A percentile compares a stretch with the other conserved stretches of the same genome.
phyloP scores from a whole-genome alignment of 2,113 vertebrate genomes.

The Nannobrachium achirus region DNA sequence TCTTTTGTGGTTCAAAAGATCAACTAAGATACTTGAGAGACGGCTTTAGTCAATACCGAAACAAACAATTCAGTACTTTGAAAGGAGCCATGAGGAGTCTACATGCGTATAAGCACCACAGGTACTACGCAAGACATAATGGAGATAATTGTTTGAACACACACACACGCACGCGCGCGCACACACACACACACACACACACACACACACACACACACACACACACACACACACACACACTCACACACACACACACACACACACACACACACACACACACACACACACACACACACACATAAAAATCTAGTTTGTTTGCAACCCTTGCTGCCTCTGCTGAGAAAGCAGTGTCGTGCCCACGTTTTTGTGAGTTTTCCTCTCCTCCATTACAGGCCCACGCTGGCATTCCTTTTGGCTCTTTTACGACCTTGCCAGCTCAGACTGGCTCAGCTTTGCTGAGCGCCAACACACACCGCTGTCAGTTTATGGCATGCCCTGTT shows the following conservation, averaged over 20 bases:
- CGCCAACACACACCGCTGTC: conserved; percentile 55
- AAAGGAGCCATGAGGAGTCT: not conserved
- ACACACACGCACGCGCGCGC: no score
- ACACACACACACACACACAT: not conserved
- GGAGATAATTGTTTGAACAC: no score
- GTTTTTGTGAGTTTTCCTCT: conserved; percentile 39
- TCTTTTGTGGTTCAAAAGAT: conserved; percentile 20
- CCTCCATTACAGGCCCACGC: conserved; percentile 25
- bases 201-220: no score
- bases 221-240: no score
- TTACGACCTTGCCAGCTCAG: conserved; percentile 68
- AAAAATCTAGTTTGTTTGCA: not conserved
- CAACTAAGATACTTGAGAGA: not conserved
- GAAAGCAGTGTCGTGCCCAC: conserved; percentile 11
- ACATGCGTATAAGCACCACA: conserved; percentile 5
- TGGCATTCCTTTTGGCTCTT: conserved; percentile 48
- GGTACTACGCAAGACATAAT: not conserved
- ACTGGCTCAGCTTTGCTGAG: conserved; percentile 58
- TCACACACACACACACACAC: not conserved
- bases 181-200: no score
- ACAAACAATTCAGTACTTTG: conserved; percentile 9
- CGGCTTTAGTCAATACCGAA: conserved; percentile 17
- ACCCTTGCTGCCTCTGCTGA: conserved; percentile 14
- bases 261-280: no score
- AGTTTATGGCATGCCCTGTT: conserved; percentile 63